Conservation (phyloP, 2,888 invertebrate genomes). For the Volucella inflata region DNA sequence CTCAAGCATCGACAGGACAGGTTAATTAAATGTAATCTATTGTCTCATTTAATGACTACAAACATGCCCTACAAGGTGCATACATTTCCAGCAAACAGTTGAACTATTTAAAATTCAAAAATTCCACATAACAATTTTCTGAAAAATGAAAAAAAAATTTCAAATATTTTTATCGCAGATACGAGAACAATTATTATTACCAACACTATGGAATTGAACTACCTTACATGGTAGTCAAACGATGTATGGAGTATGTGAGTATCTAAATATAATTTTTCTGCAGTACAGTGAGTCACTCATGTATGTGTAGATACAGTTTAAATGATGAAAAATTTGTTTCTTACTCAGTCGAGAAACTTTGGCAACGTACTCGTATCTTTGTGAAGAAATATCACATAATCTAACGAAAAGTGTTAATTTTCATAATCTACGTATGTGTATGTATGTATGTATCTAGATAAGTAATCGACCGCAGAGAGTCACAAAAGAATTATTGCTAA, state of each 20-base stretch:
- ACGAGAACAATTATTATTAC: conserved; percentile 7
- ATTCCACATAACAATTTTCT: conserved; percentile 24
- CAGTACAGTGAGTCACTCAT: conserved; percentile 23
- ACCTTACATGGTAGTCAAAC: conserved; percentile 49
- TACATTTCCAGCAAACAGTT: conserved; percentile 13
- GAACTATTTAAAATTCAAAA: conserved; percentile 59
- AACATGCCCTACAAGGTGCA: conserved; percentile 65
- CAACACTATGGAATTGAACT: conserved; percentile 44
- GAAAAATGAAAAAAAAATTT: conserved; percentile 4
- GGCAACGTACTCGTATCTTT: background rate
- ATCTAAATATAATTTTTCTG: conserved; percentile 28
- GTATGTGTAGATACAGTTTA: conserved; percentile 38
- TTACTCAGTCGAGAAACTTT: background rate
- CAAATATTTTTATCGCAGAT: conserved; percentile 41
- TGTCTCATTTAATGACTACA: conserved; percentile 62
- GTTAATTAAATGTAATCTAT: conserved; percentile 71
- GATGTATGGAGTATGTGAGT: conserved; percentile 45
- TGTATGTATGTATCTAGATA: conserved; percentile 28
- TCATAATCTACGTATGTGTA: background rate
- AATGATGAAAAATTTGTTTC: conserved; percentile 12
- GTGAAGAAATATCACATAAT: background rate
- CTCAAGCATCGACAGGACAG: conserved; percentile 43
- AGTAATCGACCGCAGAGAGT: conserved; percentile 15
- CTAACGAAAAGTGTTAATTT: conserved; percentile 44
- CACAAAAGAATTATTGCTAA: conserved; percentile 41